phyloP scores from a whole-genome alignment of 2,888 invertebrate genomes.

The Epistrophella euchroma region DNA sequence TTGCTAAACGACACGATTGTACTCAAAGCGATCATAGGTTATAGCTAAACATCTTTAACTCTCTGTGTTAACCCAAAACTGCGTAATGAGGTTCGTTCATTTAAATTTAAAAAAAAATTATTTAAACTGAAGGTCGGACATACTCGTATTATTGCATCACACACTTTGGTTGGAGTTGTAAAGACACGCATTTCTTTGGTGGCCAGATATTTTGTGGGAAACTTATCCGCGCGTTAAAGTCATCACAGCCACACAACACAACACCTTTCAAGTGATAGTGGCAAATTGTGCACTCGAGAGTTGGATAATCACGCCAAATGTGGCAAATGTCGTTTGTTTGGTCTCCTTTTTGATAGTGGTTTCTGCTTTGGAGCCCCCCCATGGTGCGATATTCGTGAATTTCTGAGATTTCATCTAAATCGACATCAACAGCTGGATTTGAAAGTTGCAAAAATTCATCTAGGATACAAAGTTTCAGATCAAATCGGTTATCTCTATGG shows the following conservation, averaged over 20 bases:
- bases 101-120: background rate
- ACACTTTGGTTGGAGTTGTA: background rate
- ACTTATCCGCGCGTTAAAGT: background rate
- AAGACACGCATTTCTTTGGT: conserved; percentile 13
- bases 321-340: conserved; percentile 33
- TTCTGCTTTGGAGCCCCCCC: conserved; percentile 12
- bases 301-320: conserved; percentile 60
- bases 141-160: conserved; percentile 19
- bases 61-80: conserved; percentile 4
- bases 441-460: conserved; percentile 37
- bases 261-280: conserved; percentile 20
- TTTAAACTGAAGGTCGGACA: conserved; percentile 26
- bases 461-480: background rate
- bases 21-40: conserved; percentile 8
- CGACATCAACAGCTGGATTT: conserved; percentile 19
- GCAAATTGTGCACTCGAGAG: conserved; percentile 46
- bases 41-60: background rate
- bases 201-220: conserved; percentile 23
- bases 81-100: conserved; percentile 1
- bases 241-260: background rate
- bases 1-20: conserved; percentile 28
- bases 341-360: conserved; percentile 42
- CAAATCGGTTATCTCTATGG: background rate
- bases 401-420: conserved; percentile 2
- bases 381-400: background rate